Conservation (phyloP, 2,888 invertebrate species). For the Tachina fera region DNA sequence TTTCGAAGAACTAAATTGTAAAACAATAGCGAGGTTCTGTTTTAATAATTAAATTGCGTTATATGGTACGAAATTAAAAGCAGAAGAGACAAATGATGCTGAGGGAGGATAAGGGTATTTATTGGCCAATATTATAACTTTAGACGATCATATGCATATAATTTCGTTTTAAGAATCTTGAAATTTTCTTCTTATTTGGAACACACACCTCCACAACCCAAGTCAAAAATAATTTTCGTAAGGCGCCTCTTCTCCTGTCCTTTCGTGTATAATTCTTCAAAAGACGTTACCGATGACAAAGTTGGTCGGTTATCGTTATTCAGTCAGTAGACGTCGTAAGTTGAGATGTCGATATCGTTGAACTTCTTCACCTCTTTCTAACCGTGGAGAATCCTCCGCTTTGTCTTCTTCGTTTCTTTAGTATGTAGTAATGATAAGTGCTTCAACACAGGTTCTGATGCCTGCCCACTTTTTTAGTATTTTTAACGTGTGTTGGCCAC, state of each 20-base stretch:
- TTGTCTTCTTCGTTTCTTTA: slow-evolving; percentile 48
- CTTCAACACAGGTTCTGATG: slow-evolving; percentile 61
- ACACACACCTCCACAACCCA: slow-evolving; percentile 56
- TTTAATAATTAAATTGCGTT: slow-evolving; percentile 17
- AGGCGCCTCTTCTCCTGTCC: slow-evolving; percentile 45
- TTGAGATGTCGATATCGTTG: slow-evolving; percentile 64
- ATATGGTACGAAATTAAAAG: neutral
- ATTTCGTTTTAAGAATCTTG: slow-evolving; percentile 5
- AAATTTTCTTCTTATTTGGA: slow-evolving; percentile 17
- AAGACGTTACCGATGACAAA: slow-evolving; percentile 65
- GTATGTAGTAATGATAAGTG: slow-evolving; percentile 53
- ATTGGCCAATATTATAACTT: slow-evolving; percentile 20
- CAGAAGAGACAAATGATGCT: neutral
- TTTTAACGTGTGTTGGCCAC: slow-evolving; percentile 43
- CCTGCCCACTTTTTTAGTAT: slow-evolving; percentile 66
- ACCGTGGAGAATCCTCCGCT: slow-evolving; percentile 54
- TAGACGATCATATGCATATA: slow-evolving; percentile 49
- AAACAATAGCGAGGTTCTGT: slow-evolving; percentile 43
- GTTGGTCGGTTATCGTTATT: slow-evolving; percentile 66
- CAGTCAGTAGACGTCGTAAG: slow-evolving; percentile 64
- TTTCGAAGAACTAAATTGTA: slow-evolving; percentile 66
- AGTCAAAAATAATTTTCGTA: slow-evolving; percentile 49
- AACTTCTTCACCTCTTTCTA: slow-evolving; percentile 65
- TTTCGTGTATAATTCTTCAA: slow-evolving; percentile 50
- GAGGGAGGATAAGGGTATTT: neutral